These are phyloP conservation scores for Hydrotaea diabolus DNA, from an alignment of 2,888 invertebrate genomes.

Conservation along the genomic window DNA sequence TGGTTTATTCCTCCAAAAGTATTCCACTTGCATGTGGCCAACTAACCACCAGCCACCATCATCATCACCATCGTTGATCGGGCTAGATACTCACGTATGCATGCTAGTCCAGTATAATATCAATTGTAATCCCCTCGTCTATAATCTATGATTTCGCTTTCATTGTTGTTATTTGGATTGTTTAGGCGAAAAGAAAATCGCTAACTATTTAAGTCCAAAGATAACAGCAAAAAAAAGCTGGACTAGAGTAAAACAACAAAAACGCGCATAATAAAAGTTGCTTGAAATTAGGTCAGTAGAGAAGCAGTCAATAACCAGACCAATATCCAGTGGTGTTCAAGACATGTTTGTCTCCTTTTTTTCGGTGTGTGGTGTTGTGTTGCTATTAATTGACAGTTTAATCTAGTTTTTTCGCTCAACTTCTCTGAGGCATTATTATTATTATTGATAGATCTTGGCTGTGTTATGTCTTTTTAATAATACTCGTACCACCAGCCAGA, in stretches of 20 bases:
- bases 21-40: constrained; percentile 15
- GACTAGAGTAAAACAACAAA: constrained; percentile 32
- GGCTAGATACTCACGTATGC: background rate
- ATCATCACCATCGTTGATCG: background rate
- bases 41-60: constrained; percentile 10
- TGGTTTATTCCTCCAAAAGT: background rate
- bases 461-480: constrained; percentile 55
- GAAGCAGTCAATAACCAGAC: constrained; percentile 64
- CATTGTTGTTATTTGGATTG: background rate
- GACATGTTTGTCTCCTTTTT: constrained; percentile 23
- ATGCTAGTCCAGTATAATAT: background rate
- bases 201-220: no score
- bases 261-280: constrained; percentile 56
- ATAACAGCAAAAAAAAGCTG: constrained; percentile 20
- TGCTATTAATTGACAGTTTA: constrained; percentile 66
- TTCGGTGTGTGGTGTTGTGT: background rate
- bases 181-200: constrained; percentile 55
- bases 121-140: constrained; percentile 8
- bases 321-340: background rate
- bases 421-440: constrained; percentile 44
- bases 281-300: constrained; percentile 62
- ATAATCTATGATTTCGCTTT: constrained; percentile 15
- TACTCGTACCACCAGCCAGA: background rate
- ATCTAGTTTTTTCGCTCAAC: constrained; percentile 52
- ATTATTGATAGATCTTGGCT: constrained; percentile 54